Evolutionary conservation across 2,113 vertebrate species (phyloP), one percentile per base, ranked within the genome.

Genomic region (Gallinago jamesoni): DNA sequence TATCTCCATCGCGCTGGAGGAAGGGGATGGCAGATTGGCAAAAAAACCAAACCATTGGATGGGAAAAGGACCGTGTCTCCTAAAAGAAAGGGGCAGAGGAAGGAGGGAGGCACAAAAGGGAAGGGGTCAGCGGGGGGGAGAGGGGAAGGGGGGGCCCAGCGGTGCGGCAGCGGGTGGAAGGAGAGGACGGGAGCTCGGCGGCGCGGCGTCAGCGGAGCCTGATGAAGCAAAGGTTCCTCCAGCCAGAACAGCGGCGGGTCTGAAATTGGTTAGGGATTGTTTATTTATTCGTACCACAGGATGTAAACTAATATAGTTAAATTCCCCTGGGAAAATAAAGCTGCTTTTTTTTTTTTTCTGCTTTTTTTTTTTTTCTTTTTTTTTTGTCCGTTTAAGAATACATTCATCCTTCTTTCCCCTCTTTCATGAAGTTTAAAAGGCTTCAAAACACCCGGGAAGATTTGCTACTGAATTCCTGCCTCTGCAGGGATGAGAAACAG

Each of bases 251-350:
- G 92, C 75, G 20, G 90, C 90, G 17, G 85, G 87, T 66, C 96
- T 96, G 95, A 96, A 86, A 88, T 47, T 79, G 93, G 93, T 96
- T 96, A 96, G 79, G 72, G 75, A 80, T 84, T 95, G 93, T 95
- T 97, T 97, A 93, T 96, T 96, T 95, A 86, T 94, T 94, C 94
- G 91, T 95, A 90, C 96, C 93, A 96, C 85, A 93, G 93, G 81
- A 95, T 91, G 95, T 97, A 96, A 97, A 97, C 93, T 86, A 95
- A 96, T 96, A 94, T 80, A 90, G 96, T 86, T 84, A 52, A 86
- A 93, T 85, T 93, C 94, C 82, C 72, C 63, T 2, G 3, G 82
- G 94, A 92, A 89, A 93, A 94, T 31, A 81, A 84, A 81, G 56
- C 72, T 16, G 73, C 4, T 5, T 30, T 14, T 10, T 41, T 85